A percentile compares a stretch with the other conserved stretches of the same genome.
phyloP scores from a whole-genome alignment of 2,113 vertebrate genomes.

The Heterotis niloticus region DNA sequence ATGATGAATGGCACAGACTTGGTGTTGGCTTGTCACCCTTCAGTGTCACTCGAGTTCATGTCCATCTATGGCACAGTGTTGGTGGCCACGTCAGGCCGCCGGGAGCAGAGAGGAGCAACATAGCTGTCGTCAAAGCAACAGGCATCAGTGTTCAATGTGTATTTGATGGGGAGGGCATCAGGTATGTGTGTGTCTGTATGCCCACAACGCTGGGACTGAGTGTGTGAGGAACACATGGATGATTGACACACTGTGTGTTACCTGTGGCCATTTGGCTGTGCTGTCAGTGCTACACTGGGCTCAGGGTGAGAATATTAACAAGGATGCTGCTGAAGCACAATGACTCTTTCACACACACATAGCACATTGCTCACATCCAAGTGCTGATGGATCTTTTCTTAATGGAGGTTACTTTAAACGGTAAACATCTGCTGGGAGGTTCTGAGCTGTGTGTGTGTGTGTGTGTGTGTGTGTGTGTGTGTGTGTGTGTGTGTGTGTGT shows the following conservation, averaged over 20 bases:
- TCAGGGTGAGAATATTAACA: neutral
- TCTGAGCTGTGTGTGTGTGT: neutral
- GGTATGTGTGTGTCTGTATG: neutral
- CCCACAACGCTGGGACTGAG: neutral
- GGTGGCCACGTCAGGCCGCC: neutral
- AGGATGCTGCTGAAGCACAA: neutral
- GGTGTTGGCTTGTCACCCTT: too few species aligned
- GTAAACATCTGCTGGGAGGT: neutral
- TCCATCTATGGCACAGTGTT: too few species aligned
- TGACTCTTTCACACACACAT: neutral
- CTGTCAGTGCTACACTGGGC: neutral
- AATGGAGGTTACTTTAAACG: neutral
- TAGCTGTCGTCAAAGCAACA: constrained; percentile 6
- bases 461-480: neutral
- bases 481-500: neutral
- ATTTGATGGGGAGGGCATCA: constrained; percentile 9
- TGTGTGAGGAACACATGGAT: neutral
- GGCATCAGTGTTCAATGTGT: constrained; percentile 8
- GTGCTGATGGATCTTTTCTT: too few species aligned
- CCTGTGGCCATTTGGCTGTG: neutral
- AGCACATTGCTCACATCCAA: neutral
- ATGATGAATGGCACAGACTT: too few species aligned
- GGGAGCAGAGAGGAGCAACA: neutral
- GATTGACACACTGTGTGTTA: neutral
- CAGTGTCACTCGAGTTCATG: too few species aligned